Evolutionary conservation across 2,113 vertebrate species (phyloP).

Genomic region (Gavia stellata): DNA sequence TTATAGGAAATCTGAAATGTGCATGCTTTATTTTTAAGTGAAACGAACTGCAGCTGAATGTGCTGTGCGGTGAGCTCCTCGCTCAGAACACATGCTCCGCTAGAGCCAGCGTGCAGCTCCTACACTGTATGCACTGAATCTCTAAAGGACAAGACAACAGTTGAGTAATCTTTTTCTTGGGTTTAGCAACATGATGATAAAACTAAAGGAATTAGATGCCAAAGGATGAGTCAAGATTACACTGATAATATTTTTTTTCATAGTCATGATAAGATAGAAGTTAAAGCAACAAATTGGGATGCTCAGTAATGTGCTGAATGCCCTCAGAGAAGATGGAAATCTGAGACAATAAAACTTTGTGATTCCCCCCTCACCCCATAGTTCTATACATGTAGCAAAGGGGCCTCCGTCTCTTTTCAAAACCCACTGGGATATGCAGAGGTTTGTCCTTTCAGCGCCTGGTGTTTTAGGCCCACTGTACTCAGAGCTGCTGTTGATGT

Average conservation of each 20-base stretch:
- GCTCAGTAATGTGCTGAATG: neutral
- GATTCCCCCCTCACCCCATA: accelerated
- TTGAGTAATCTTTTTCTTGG: neutral
- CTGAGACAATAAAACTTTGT: neutral
- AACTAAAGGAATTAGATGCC: neutral
- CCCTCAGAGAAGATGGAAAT: neutral
- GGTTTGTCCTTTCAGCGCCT: neutral
- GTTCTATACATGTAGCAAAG: neutral
- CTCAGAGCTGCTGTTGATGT: neutral
- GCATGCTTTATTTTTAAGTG: neutral
- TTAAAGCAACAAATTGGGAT: neutral
- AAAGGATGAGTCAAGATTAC: neutral
- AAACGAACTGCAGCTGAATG: neutral
- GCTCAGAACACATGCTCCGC: neutral
- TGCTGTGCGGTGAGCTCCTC: neutral
- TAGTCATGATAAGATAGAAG: neutral
- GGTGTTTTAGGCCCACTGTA: neutral
- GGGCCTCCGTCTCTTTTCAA: neutral
- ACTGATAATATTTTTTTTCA: neutral
- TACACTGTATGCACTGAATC: neutral
- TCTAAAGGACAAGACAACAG: neutral
- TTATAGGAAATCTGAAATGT: neutral
- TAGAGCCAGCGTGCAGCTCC: neutral
- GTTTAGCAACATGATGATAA: neutral
- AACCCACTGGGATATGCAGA: neutral